Conservation (phyloP, 1,140 invertebrate species). For the Drosophila ironensis region DNA sequence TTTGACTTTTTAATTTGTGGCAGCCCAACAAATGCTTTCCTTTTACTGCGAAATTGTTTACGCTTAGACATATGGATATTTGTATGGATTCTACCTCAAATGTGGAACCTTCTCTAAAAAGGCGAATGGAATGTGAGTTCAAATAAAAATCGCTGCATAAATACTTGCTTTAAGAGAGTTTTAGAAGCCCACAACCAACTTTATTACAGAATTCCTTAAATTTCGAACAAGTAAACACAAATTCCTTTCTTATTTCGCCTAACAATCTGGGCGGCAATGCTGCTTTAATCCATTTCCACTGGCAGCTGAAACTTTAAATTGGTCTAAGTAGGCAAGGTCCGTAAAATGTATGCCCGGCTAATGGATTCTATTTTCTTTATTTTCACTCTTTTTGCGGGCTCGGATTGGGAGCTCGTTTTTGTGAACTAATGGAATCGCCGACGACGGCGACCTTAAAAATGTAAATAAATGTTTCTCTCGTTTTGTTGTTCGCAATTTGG, state of each 20-base stretch:
- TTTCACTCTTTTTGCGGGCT: conserved; percentile 35
- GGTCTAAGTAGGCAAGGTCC: conserved; percentile 55
- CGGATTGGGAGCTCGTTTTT: conserved; percentile 22
- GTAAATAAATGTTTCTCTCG: conserved; percentile 64
- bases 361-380: conserved; percentile 55
- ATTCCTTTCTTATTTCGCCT: too few species aligned
- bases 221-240: too few species aligned
- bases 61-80: too few species aligned
- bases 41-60: too few species aligned
- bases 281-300: background rate
- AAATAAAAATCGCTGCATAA: too few species aligned
- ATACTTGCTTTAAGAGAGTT: too few species aligned
- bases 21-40: conserved; percentile 39
- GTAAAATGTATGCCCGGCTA: conserved; percentile 67
- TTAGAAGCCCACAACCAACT: too few species aligned
- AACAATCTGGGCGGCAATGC: too few species aligned
- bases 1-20: conserved; percentile 53
- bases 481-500: conserved; percentile 20
- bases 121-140: too few species aligned
- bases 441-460: conserved; percentile 66
- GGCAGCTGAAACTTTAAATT: conserved; percentile 56
- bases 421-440: conserved; percentile 62
- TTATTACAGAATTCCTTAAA: too few species aligned
- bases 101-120: too few species aligned
- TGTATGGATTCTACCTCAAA: too few species aligned